Base-by-base conservation (phyloP, 2,888 invertebrate species). In the Polylopha cassiicola region DNA sequence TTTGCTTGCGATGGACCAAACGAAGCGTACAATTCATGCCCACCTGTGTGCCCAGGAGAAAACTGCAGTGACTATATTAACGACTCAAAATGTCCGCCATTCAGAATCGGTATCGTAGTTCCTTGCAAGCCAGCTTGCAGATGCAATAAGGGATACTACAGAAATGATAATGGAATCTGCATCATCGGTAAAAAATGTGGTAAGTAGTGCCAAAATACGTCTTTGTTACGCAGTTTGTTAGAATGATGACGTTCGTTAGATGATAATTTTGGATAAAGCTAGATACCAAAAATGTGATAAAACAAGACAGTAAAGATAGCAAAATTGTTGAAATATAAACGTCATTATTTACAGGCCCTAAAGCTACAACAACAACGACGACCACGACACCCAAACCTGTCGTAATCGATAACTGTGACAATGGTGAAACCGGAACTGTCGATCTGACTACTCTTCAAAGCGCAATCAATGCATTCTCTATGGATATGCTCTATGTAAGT, bases 151-250 rank as follows among this genome's bases (percentile, higher is more conserved):
- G 43, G 36, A 2, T 46, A 37, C 21, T 37, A 33, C 11, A 43
- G 39, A 18, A 28, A 44, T 22, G 9, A 24, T 1, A 8, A 39
- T n/a, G 42, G 37, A 6, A 11, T 10, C 10, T 55, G 55, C 37
- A 39, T 55, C n/a, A 39, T 48, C 8, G 32, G 32, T 2, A 5
- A 42, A 3, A 4, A 50, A 14, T 55, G 55, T 41, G 22, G 31
- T 32, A 15, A 9, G 15, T 15, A n/a, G n/a, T n/a, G n/a, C n/a
- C n/a, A n/a, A n/a, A n/a, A n/a, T n/a, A n/a, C n/a, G n/a, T n/a
- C n/a, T n/a, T n/a, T n/a, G n/a, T n/a, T n/a, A n/a, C n/a, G n/a
- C n/a, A n/a, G n/a, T n/a, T n/a, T n/a, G n/a, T n/a, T n/a, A n/a
- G n/a, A n/a, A n/a, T n/a, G n/a, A n/a, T n/a, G n/a, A n/a, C n/a